Percentiles rank a stretch among this genome's conserved stretches.
These are phyloP conservation scores for Noctua fimbriata DNA, from an alignment of 2,888 invertebrate species.

Conservation along the genomic window DNA sequence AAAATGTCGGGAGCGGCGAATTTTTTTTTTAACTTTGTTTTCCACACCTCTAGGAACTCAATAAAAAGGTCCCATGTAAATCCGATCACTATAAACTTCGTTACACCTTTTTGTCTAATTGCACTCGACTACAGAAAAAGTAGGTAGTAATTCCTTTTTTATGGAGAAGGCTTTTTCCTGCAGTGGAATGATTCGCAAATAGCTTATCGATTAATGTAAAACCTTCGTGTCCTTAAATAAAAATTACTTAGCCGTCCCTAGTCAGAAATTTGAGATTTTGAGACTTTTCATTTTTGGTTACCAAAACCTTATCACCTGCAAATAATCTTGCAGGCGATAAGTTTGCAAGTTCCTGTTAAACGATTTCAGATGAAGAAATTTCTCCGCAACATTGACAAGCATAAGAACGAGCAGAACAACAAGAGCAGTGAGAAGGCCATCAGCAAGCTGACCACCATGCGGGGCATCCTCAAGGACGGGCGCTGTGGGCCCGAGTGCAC, in stretches of 20 bases:
- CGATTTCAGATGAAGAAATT: constrained; percentile 84
- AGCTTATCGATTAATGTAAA: not conserved
- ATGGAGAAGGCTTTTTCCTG: not conserved
- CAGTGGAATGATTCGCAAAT: not conserved
- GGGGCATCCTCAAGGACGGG: constrained; percentile 86
- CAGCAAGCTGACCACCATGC: constrained; percentile 85
- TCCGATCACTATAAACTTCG: not conserved
- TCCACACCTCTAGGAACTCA: not conserved
- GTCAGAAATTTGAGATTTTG: not conserved
- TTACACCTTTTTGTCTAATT: not conserved
- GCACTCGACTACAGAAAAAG: not conserved
- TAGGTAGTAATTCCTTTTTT: not conserved
- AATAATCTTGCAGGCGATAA: too few species aligned
- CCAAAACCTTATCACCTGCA: not conserved
- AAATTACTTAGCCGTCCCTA: not conserved
- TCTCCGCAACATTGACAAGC: constrained; percentile 87
- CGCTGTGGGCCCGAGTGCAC: constrained; percentile 87
- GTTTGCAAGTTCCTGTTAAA: not conserved
- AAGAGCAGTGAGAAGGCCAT: constrained; percentile 81
- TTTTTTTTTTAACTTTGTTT: too few species aligned
- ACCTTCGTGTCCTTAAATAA: not conserved
- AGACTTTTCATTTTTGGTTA: not conserved
- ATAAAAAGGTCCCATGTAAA: not conserved
- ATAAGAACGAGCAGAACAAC: constrained; percentile 82
- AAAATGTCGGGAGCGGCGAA: not conserved